Conservation (phyloP, 2,797 vertebrate genomes). For the Cynodonichthys magdalenae region DNA sequence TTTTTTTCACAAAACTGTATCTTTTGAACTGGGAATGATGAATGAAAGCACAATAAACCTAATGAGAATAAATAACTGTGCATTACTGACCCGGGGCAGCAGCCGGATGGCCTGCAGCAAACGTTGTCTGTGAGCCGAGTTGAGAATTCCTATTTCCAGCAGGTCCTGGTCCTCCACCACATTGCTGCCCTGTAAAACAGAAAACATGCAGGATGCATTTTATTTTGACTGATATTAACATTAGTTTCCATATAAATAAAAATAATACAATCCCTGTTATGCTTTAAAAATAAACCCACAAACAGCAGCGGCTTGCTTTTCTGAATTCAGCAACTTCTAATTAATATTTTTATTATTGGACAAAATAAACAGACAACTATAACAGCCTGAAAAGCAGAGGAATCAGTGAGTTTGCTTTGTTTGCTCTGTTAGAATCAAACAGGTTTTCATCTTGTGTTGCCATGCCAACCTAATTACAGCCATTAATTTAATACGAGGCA, state of each 20-base stretch:
- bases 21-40: not conserved
- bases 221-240: not conserved
- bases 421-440: no score
- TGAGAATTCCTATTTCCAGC: slow-evolving; percentile 97
- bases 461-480: no score
- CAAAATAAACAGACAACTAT: not conserved
- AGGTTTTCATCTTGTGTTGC: no score
- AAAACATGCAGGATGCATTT: slow-evolving; percentile 8
- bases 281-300: not conserved
- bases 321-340: no score
- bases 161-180: slow-evolving; percentile 98
- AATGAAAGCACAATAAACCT: not conserved
- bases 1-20: not conserved
- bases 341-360: not conserved
- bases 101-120: slow-evolving; percentile 97
- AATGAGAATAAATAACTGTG: not conserved
- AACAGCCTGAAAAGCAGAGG: not conserved
- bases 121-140: slow-evolving; percentile 96
- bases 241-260: not conserved
- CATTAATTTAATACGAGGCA: no score
- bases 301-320: not conserved
- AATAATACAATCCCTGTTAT: not conserved
- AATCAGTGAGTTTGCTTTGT: not conserved
- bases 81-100: slow-evolving; percentile 89
- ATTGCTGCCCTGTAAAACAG: slow-evolving; percentile 89